Evolutionary conservation across 2,797 vertebrate species (phyloP).

Genomic region (Spinus pinus): DNA sequence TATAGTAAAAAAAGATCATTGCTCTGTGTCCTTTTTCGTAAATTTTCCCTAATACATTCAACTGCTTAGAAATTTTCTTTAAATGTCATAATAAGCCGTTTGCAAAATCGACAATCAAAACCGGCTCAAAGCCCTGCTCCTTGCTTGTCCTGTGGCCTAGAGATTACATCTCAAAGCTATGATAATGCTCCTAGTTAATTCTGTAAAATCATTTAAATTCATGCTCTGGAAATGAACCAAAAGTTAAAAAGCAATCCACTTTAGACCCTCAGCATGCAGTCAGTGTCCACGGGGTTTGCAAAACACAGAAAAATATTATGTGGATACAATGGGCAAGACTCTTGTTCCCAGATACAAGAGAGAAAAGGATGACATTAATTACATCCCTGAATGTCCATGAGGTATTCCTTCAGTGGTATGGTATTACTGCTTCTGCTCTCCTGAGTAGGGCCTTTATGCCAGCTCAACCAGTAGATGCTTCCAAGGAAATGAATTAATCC

Average conservation of each 20-base stretch:
- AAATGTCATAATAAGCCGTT: conserved; percentile 21
- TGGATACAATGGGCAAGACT: neutral
- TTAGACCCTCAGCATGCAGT: neutral
- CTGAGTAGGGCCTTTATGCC: neutral
- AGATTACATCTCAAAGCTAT: neutral
- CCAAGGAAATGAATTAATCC: neutral
- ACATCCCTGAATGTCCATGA: conserved; percentile 49
- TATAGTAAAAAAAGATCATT: conserved; percentile 38
- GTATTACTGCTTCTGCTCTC: conserved; percentile 4
- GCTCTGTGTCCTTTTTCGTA: neutral
- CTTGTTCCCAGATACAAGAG: neutral
- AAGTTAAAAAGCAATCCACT: neutral
- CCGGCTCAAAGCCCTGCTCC: conserved; percentile 29
- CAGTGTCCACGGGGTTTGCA: neutral
- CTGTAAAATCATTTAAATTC: neutral
- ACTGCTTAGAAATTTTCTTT: conserved; percentile 25
- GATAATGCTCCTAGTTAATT: neutral
- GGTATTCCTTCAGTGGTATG: conserved; percentile 32
- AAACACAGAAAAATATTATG: neutral
- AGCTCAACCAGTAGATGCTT: neutral
- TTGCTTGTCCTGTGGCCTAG: neutral
- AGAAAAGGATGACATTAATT: neutral
- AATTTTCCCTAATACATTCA: conserved; percentile 26
- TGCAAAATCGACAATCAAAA: conserved; percentile 53
- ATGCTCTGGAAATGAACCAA: neutral